Conservation (phyloP, 1,140 invertebrate species). For the Heterodera schachtii region DNA sequence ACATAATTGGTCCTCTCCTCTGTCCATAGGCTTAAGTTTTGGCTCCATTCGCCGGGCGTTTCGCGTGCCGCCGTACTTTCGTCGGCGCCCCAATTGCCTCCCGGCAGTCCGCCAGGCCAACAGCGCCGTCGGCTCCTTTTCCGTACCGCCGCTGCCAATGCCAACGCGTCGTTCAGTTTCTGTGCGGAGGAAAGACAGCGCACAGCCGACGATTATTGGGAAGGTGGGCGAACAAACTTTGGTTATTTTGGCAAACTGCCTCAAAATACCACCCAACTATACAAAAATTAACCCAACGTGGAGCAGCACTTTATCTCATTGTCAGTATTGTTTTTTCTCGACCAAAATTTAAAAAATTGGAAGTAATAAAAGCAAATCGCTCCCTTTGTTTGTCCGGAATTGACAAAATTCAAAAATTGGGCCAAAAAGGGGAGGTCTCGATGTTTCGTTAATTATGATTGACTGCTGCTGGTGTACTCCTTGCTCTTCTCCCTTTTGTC, state of each 20-base stretch:
- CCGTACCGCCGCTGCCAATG: neutral
- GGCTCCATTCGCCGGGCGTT: neutral
- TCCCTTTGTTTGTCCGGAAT: too few species aligned
- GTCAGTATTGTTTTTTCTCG: too few species aligned
- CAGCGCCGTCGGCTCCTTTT: neutral
- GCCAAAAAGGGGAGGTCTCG: too few species aligned
- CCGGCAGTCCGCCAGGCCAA: conserved; percentile 1
- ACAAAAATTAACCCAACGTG: too few species aligned
- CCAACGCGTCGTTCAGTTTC: neutral
- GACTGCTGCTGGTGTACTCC: too few species aligned
- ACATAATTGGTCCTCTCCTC: too few species aligned
- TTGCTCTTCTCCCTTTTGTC: neutral
- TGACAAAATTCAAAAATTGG: neutral
- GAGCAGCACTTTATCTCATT: too few species aligned
- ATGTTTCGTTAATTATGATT: too few species aligned
- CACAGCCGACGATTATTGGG: neutral
- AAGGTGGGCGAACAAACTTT: neutral
- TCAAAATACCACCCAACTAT: too few species aligned
- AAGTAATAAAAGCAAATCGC: too few species aligned
- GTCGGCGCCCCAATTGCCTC: neutral
- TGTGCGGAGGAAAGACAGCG: neutral
- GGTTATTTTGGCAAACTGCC: too few species aligned
- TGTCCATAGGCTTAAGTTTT: neutral
- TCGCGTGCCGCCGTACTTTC: neutral
- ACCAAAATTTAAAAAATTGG: too few species aligned